Percentiles rank a stretch among this genome's conserved stretches.
Evolutionary conservation across 2,113 vertebrate genomes (phyloP).

Genomic region (Tautogolabrus adspersus): DNA sequence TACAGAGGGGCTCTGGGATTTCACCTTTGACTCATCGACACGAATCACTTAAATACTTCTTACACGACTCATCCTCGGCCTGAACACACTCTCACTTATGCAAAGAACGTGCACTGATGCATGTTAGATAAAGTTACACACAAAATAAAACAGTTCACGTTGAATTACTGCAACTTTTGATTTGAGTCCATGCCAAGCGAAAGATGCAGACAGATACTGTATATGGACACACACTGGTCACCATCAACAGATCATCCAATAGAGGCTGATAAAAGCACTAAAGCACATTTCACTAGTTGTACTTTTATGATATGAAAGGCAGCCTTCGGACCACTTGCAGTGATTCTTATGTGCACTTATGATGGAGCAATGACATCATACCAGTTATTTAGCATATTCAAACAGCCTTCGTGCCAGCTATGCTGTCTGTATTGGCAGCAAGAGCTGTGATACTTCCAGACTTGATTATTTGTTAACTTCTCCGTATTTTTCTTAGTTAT

Average conservation of each 20-base stretch:
- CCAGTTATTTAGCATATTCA: no score
- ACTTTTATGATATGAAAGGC: no score
- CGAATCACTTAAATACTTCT: constrained; percentile 36
- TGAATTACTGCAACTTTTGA: constrained; percentile 87
- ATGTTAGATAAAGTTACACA: background rate
- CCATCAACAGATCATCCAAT: constrained; percentile 25
- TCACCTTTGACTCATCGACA: constrained; percentile 62
- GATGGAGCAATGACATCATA: no score
- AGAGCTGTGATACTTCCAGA: no score
- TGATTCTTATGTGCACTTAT: no score
- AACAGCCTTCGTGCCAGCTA: no score
- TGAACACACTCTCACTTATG: constrained; percentile 17
- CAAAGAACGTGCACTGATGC: constrained; percentile 8
- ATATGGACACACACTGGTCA: constrained; percentile 78
- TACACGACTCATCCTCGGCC: constrained; percentile 48
- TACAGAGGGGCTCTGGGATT: constrained; percentile 31
- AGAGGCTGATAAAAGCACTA: no score
- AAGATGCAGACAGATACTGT: constrained; percentile 88
- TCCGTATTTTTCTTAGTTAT: no score
- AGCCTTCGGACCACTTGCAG: no score
- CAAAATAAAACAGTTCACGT: constrained; percentile 48
- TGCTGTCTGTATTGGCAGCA: no score
- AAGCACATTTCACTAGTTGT: no score
- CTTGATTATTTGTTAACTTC: no score
- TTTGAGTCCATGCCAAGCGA: constrained; percentile 92